Evolutionary conservation across 1,140 invertebrate genomes (phyloP).

Genomic region (Brachystomella parvula): DNA sequence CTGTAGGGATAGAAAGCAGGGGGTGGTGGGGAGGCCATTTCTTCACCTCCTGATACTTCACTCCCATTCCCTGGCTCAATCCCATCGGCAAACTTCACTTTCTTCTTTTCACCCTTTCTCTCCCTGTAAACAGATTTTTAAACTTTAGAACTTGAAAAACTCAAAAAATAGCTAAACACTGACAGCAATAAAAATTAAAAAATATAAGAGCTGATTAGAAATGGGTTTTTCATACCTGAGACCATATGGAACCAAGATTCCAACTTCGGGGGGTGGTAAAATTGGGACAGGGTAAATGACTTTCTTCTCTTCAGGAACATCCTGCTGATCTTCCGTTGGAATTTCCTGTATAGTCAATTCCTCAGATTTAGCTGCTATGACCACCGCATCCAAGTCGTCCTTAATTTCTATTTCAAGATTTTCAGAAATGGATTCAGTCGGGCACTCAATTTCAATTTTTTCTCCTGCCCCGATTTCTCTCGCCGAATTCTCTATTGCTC

Average conservation of each 20-base stretch:
- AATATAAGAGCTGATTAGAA: not conserved
- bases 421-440: not conserved
- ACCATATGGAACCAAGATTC: slow-evolving; percentile 47
- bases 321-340: no score
- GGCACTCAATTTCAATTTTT: not conserved
- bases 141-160: slow-evolving; percentile 17
- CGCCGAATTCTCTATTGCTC: not conserved
- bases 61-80: slow-evolving; percentile 57
- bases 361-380: slow-evolving; percentile 39
- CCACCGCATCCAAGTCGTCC: slow-evolving; percentile 32
- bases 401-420: not conserved
- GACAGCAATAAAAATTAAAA: not conserved
- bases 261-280: slow-evolving; percentile 42
- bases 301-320: not conserved
- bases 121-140: slow-evolving; percentile 2
- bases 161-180: not conserved
- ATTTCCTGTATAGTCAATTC: not conserved
- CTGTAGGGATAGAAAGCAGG: slow-evolving; percentile 37
- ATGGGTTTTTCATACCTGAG: slow-evolving; percentile 43
- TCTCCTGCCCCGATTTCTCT: not conserved
- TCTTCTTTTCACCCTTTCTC: slow-evolving; percentile 43
- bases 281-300: slow-evolving; percentile 2
- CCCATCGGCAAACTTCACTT: slow-evolving; percentile 57
- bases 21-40: slow-evolving; percentile 56
- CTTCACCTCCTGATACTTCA: slow-evolving; percentile 55